Evolutionary conservation across 2,113 vertebrate genomes (phyloP), one percentile per base, ranked within the genome.

Genomic region (Etia nguti): DNA sequence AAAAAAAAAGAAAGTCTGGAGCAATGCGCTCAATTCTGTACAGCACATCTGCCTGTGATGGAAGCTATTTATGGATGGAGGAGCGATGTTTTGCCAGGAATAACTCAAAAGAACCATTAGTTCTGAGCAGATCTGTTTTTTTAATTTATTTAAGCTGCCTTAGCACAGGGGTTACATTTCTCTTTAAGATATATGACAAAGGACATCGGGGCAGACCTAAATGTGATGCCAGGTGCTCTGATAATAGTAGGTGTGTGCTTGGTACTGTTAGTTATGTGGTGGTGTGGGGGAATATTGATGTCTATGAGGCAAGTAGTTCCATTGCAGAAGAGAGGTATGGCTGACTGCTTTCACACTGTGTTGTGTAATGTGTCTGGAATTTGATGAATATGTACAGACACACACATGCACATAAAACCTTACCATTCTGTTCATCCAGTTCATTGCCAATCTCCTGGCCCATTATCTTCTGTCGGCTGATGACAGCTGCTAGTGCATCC

Each of bases 371-470:
- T 65, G 90, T 90, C 84, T 90, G 88, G 88, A 91, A 92, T 91
- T 50, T 50, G 82, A 86, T 54, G 5, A 55, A 91, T 84, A 87
- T 52, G 29, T 59, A 41, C 83, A 81, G 31, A 90, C 43, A 12
- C 43, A 84, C 54, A 46, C 38, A 79, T 26, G 43, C 22, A 82
- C 56, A 26, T 43, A 22, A 8, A 5, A 86, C 86, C 96, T 97
- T 97, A 99, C 99, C 99, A 0, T 99, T 99, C 54, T 99, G 98
- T 80, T 99, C 98, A 6, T 99, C 98, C 94, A 99, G 95, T 83
- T 99, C 99, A 4, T 98, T 99, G 83, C 98, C 98, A 52, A 99
- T 99, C 65, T 99, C 98, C 91, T 97, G 98, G 18, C 99, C 99
- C 99, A 99, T 99, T 50, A 97, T 97, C 88, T 99, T 99, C 88